Conservation (phyloP, 2,113 vertebrate species). For the Neodontobutis hainanensis region DNA sequence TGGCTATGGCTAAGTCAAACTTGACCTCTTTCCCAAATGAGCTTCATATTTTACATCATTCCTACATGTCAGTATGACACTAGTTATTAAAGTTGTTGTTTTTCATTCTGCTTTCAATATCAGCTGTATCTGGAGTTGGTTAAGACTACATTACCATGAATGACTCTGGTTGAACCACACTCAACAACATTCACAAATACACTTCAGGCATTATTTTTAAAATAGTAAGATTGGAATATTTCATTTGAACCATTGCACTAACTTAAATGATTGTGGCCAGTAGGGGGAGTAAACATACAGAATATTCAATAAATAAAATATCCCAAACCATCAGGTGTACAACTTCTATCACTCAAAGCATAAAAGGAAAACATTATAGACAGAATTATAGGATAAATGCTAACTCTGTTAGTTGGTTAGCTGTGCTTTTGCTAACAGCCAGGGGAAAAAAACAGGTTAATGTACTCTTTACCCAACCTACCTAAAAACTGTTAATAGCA, state of each 20-base stretch:
- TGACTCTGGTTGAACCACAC: conserved; percentile 11
- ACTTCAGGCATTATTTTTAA: conserved; percentile 24
- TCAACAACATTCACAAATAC: conserved; percentile 26
- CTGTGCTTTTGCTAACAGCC: too few relatives aligned
- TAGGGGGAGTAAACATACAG: not conserved
- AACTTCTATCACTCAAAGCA: too few relatives aligned
- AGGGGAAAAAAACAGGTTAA: too few relatives aligned
- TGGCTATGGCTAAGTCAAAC: not conserved
- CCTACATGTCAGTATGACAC: not conserved
- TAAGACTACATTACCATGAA: not conserved
- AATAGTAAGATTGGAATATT: conserved; percentile 9
- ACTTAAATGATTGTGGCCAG: not conserved
- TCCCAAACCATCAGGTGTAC: too few relatives aligned
- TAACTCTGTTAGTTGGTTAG: too few relatives aligned
- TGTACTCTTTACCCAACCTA: too few relatives aligned
- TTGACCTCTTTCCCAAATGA: not conserved
- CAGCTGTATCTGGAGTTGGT: conserved; percentile 11
- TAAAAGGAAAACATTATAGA: too few relatives aligned
- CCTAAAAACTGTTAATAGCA: too few relatives aligned
- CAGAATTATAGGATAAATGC: too few relatives aligned
- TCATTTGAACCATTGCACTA: not conserved
- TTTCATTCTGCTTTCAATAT: conserved; percentile 11
- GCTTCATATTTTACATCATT: conserved; percentile 7
- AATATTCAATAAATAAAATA: too few relatives aligned
- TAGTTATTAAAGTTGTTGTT: not conserved